Evolutionary conservation across 2,113 vertebrate species (phyloP).

Genomic region (Danionella cerebrum): DNA sequence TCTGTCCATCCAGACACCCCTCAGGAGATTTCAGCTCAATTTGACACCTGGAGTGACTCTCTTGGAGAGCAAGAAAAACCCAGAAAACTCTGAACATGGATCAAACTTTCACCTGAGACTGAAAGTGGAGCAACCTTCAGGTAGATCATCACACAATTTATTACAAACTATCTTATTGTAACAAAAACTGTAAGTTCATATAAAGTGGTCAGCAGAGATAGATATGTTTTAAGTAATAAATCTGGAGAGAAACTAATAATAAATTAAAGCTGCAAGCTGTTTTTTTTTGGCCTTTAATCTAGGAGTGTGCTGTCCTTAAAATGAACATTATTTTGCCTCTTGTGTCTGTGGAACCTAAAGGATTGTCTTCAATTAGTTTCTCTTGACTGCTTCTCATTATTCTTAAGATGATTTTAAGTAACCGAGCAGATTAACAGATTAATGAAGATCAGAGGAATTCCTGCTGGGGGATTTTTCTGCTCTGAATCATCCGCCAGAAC

Average conservation of each 20-base stretch:
- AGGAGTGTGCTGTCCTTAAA: too few relatives aligned
- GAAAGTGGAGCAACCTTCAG: slow-evolving; percentile 22
- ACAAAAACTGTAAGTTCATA: too few relatives aligned
- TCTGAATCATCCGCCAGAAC: not conserved
- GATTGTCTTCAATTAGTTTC: too few relatives aligned
- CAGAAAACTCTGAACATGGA: slow-evolving; percentile 58
- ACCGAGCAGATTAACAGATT: slow-evolving; percentile 31
- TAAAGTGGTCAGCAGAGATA: too few relatives aligned
- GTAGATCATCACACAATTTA: slow-evolving; percentile 44
- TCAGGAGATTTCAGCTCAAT: slow-evolving; percentile 41
- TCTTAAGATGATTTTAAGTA: slow-evolving; percentile 16
- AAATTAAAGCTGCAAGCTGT: too few relatives aligned
- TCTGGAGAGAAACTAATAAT: too few relatives aligned
- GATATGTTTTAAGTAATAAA: too few relatives aligned
- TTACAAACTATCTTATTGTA: not conserved
- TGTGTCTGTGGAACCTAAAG: too few relatives aligned
- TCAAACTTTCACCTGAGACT: slow-evolving; percentile 75
- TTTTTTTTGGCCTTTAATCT: too few relatives aligned
- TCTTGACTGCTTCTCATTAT: slow-evolving; percentile 15
- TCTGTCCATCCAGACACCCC: slow-evolving; percentile 52
- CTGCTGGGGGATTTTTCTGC: not conserved
- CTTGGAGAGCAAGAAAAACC: slow-evolving; percentile 64
- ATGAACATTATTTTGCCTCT: too few relatives aligned
- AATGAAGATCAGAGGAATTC: slow-evolving; percentile 12
- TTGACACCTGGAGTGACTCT: slow-evolving; percentile 75